Percentiles rank a stretch among this genome's conserved stretches.
These are phyloP conservation scores for Polydrusus pterygomalis DNA, from an alignment of 2,888 invertebrate species.

Conservation along the genomic window DNA sequence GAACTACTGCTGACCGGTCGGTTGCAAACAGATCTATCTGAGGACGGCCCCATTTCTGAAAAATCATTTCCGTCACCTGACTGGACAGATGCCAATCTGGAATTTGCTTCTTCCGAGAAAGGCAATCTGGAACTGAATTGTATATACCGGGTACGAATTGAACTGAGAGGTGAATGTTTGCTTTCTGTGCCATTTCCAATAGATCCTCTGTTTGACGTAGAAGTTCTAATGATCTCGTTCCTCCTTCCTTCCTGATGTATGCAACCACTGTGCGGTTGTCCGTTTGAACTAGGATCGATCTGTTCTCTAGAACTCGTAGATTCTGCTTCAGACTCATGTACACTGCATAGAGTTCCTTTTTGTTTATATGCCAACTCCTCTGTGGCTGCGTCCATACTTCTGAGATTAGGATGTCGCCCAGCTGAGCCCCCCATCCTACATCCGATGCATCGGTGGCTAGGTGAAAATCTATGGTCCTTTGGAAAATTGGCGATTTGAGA, in stretches of 20 bases:
- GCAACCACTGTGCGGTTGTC: constrained; percentile 49
- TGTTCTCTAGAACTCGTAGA: constrained; percentile 2
- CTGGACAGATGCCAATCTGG: constrained; percentile 55
- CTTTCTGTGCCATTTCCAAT: constrained; percentile 2
- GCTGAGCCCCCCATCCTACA: constrained; percentile 47
- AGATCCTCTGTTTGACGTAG: constrained; percentile 7
- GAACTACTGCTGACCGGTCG: constrained; percentile 48
- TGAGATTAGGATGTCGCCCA: constrained; percentile 13
- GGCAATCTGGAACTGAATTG: constrained; percentile 54
- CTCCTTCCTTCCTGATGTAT: constrained; percentile 43
- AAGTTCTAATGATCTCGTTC: constrained; percentile 13
- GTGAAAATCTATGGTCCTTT: neutral
- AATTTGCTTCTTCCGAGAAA: constrained; percentile 42
- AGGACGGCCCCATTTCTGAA: constrained; percentile 51
- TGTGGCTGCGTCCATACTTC: constrained; percentile 31
- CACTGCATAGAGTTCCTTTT: constrained; percentile 41
- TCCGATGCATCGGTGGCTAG: constrained; percentile 35
- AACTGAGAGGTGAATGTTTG: constrained; percentile 20
- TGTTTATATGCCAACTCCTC: constrained; percentile 45
- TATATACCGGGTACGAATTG: constrained; percentile 49
- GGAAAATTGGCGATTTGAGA: constrained; percentile 17
- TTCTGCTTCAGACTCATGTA: neutral
- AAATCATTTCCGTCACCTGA: constrained; percentile 36
- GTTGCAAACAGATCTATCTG: constrained; percentile 55
- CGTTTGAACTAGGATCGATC: constrained; percentile 41